Conservation (phyloP, 2,113 vertebrate genomes). For the Odocoileus hemionus region DNA sequence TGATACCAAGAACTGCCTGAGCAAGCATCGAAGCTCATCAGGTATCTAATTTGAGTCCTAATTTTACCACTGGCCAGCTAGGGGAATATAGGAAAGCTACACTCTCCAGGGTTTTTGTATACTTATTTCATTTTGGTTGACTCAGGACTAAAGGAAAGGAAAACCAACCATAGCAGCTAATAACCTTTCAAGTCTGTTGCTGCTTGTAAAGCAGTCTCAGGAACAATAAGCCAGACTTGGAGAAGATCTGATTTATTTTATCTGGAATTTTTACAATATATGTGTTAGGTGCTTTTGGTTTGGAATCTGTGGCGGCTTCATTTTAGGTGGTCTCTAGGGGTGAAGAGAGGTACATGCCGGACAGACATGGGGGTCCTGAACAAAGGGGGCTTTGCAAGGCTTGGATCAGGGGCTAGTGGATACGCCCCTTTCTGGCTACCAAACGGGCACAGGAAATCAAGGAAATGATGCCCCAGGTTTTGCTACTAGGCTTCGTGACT, state of each 20-base stretch:
- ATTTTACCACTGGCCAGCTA: neutral
- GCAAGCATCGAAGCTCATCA: fast-evolving
- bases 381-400: neutral
- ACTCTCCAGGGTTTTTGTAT: neutral
- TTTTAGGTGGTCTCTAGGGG: neutral
- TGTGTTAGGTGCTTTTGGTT: constrained; percentile 67
- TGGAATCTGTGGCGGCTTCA: constrained; percentile 4
- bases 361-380: neutral
- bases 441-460: too few relatives aligned
- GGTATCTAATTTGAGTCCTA: neutral
- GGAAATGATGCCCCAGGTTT: neutral
- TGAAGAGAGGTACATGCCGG: neutral
- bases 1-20: too few relatives aligned
- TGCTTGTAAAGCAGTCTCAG: constrained; percentile 70
- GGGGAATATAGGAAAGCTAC: neutral
- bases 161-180: constrained; percentile 23
- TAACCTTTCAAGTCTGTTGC: constrained; percentile 46
- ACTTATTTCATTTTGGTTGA: neutral
- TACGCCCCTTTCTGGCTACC: fast-evolving
- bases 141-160: constrained; percentile 46
- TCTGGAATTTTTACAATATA: constrained; percentile 35
- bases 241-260: constrained; percentile 58
- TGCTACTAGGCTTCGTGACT: fast-evolving
- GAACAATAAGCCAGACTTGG: constrained; percentile 57
- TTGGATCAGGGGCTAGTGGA: neutral